Evolutionary conservation across 2,888 invertebrate genomes (phyloP).

Genomic region (Epiblema foenella): DNA sequence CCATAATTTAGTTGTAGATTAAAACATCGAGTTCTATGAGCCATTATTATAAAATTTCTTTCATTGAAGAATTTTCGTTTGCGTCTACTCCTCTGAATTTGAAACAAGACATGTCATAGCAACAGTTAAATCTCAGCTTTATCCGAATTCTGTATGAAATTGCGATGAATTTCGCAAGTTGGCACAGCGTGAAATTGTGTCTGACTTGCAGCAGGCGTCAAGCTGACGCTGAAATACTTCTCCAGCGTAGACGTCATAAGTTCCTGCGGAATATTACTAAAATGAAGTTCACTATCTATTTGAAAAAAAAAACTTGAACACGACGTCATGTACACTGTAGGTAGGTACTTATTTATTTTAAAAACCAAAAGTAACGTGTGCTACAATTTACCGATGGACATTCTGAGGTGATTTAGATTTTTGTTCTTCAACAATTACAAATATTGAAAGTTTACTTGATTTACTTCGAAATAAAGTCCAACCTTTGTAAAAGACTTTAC

Average conservation of each 20-base stretch:
- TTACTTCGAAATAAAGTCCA: constrained; percentile 27
- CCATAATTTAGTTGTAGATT: no score
- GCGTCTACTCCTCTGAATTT: constrained; percentile 1
- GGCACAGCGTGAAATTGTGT: constrained; percentile 83
- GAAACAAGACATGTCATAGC: constrained; percentile 16
- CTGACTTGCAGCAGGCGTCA: constrained; percentile 73
- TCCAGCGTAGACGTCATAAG: constrained; percentile 77
- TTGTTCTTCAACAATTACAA: neutral
- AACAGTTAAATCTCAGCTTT: constrained; percentile 47
- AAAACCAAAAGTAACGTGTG: no score
- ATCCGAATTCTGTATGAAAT: constrained; percentile 73
- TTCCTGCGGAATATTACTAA: constrained; percentile 58
- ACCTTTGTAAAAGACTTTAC: constrained; percentile 34
- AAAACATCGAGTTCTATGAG: no score
- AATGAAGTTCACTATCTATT: neutral
- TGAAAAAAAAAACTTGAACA: neutral
- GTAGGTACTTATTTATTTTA: neutral
- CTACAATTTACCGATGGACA: neutral
- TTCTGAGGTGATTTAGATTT: neutral
- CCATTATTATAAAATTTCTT: neutral
- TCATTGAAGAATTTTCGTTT: neutral
- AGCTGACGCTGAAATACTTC: constrained; percentile 76
- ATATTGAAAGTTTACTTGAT: constrained; percentile 25
- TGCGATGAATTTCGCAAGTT: constrained; percentile 79
- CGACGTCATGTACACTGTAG: neutral